These are phyloP conservation scores for Crotophaga sulcirostris DNA, from an alignment of 2,113 vertebrate species.

Conservation along the genomic window DNA sequence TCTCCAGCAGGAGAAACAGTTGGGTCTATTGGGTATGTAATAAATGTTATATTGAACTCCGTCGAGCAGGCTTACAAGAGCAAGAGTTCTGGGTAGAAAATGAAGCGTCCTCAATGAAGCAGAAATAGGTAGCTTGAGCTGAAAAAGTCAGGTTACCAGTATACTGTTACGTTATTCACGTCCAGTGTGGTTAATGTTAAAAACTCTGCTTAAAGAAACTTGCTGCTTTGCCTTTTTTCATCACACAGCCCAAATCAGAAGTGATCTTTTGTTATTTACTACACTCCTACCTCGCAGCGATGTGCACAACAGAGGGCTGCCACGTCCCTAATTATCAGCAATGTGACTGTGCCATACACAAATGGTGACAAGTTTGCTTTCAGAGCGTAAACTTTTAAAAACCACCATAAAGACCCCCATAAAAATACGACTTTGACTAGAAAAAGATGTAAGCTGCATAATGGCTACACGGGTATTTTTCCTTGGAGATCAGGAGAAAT, in stretches of 20 bases:
- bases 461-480: slow-evolving; percentile 39
- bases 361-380: slow-evolving; percentile 50
- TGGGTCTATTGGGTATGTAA: not conserved
- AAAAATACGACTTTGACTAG: slow-evolving; percentile 46
- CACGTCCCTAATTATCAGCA: slow-evolving; percentile 27
- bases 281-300: not conserved
- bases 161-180: not conserved
- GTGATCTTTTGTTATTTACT: not conserved
- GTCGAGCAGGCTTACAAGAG: not conserved
- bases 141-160: not conserved
- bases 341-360: not conserved
- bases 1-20: not conserved
- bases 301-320: not conserved
- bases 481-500: slow-evolving; percentile 69
- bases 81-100: not conserved
- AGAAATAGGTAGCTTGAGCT: not conserved
- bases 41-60: not conserved
- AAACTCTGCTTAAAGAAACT: not conserved
- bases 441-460: slow-evolving; percentile 63
- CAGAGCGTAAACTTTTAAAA: slow-evolving; percentile 68
- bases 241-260: not conserved
- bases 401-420: slow-evolving; percentile 44
- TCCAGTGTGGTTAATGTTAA: not conserved
- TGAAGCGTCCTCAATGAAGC: not conserved
- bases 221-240: not conserved